phyloP scores from a whole-genome alignment of 1,140 invertebrate species.

The Hormaphis cornu region DNA sequence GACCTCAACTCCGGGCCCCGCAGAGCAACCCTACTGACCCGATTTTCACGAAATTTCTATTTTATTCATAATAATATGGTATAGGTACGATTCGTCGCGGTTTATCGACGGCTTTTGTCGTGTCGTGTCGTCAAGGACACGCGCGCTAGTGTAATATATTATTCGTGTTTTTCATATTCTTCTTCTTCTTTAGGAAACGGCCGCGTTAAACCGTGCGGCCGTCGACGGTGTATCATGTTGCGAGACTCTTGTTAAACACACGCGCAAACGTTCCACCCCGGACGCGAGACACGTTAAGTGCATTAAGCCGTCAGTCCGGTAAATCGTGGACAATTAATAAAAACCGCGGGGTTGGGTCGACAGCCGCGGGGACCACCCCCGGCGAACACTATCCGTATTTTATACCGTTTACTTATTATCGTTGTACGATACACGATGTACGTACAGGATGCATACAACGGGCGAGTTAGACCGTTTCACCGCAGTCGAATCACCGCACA shows the following conservation, averaged over 20 bases:
- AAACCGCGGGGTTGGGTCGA: conserved; percentile 24
- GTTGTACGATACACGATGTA: no score
- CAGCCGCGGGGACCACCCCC: conserved; percentile 17
- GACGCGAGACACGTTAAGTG: conserved; percentile 27
- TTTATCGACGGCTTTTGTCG: background rate
- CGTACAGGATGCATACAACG: background rate
- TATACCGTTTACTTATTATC: conserved; percentile 12
- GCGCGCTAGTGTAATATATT: background rate
- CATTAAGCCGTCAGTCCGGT: conserved; percentile 28
- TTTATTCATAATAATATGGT: background rate
- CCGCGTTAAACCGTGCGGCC: background rate
- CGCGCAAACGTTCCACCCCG: background rate
- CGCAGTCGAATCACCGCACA: background rate
- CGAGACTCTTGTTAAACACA: conserved; percentile 8
- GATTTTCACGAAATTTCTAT: background rate
- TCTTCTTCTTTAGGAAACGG: background rate
- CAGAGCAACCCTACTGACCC: background rate
- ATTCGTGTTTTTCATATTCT: background rate
- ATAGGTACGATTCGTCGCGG: background rate
- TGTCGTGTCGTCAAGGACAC: background rate
- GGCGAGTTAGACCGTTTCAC: no score
- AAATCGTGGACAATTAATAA: conserved; percentile 28
- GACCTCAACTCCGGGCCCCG: background rate
- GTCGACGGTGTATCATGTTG: background rate
- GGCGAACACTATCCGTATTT: background rate